A percentile compares a stretch with the other conserved stretches of the same genome.
These are phyloP conservation scores for Machimus atricapillus DNA, from an alignment of 2,888 invertebrate genomes.

Conservation along the genomic window DNA sequence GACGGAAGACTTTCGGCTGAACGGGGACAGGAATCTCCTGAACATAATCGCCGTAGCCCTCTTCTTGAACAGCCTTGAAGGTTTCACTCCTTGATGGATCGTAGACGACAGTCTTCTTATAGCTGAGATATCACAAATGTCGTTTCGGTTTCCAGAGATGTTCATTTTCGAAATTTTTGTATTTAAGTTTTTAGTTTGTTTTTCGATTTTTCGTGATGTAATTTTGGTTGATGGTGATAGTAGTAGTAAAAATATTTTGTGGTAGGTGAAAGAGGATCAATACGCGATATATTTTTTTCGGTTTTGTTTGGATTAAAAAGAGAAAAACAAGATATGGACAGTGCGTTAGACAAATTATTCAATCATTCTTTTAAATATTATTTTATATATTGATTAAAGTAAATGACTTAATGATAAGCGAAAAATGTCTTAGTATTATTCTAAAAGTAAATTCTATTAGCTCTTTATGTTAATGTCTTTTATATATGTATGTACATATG, in stretches of 20 bases:
- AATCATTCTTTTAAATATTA: slow-evolving; percentile 39
- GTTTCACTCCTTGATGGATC: slow-evolving; percentile 91
- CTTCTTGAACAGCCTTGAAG: slow-evolving; percentile 85
- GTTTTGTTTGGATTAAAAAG: slow-evolving; percentile 54
- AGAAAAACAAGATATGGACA: slow-evolving; percentile 60
- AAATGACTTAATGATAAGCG: neutral
- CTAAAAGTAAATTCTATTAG: neutral
- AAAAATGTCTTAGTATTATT: slow-evolving; percentile 11
- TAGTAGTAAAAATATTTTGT: slow-evolving; percentile 31
- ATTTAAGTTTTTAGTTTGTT: slow-evolving; percentile 17
- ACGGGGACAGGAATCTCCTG: slow-evolving; percentile 76
- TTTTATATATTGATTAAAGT: slow-evolving; percentile 45
- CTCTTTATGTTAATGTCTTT: slow-evolving; percentile 18
- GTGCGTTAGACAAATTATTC: slow-evolving; percentile 59
- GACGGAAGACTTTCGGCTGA: slow-evolving; percentile 78
- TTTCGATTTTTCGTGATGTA: neutral
- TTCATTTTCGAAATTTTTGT: slow-evolving; percentile 28
- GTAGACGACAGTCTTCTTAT: slow-evolving; percentile 77
- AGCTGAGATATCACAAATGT: slow-evolving; percentile 56
- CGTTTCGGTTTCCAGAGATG: neutral
- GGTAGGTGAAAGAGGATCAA: slow-evolving; percentile 35
- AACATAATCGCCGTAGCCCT: slow-evolving; percentile 69
- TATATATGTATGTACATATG: slow-evolving; percentile 17
- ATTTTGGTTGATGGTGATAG: slow-evolving; percentile 29
- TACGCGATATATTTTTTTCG: slow-evolving; percentile 27